Percentiles rank a stretch among this genome's conserved stretches.
phyloP scores from a whole-genome alignment of 2,888 invertebrate species.

The Yponomeuta sedellus region DNA sequence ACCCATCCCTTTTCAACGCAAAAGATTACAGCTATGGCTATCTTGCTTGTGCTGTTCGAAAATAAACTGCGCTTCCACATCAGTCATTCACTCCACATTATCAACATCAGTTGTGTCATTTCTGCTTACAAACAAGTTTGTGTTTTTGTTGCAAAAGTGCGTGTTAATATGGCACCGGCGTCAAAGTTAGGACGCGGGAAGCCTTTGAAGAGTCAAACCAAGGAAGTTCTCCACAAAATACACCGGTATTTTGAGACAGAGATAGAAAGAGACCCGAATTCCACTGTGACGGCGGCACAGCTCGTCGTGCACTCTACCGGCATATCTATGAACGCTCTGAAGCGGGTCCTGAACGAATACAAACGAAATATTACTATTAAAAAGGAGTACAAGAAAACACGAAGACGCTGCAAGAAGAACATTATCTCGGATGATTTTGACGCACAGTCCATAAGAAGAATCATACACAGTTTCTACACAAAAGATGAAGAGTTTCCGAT shows the following conservation, averaged over 20 bases:
- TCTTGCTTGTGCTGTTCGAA: background rate
- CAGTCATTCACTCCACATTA: slow-evolving; percentile 36
- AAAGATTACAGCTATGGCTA: background rate
- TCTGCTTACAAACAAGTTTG: slow-evolving; percentile 22
- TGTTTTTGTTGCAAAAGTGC: slow-evolving; percentile 22
- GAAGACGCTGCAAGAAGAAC: slow-evolving; percentile 28
- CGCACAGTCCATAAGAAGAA: slow-evolving; percentile 30
- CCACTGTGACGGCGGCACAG: slow-evolving; percentile 33
- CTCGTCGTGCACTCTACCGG: slow-evolving; percentile 36
- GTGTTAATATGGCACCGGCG: slow-evolving; percentile 28
- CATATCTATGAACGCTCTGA: slow-evolving; percentile 33
- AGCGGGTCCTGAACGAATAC: slow-evolving; percentile 29
- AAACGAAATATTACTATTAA: slow-evolving; percentile 24
- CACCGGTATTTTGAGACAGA: slow-evolving; percentile 34
- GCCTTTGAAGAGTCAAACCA: slow-evolving; percentile 34
- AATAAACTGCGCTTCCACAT: slow-evolving; percentile 19
- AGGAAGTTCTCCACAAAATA: slow-evolving; percentile 33
- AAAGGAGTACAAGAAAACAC: slow-evolving; percentile 25
- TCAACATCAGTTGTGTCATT: slow-evolving; percentile 32
- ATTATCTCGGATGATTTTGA: slow-evolving; percentile 30
- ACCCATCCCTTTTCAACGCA: background rate
- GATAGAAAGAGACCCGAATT: slow-evolving; percentile 33
- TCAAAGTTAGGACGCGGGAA: slow-evolving; percentile 34
- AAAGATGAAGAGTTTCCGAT: slow-evolving; percentile 34
- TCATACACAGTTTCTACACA: slow-evolving; percentile 34